Evolutionary conservation across 2,113 vertebrate species (phyloP).

Genomic region (Rhinopithecus roxellana): DNA sequence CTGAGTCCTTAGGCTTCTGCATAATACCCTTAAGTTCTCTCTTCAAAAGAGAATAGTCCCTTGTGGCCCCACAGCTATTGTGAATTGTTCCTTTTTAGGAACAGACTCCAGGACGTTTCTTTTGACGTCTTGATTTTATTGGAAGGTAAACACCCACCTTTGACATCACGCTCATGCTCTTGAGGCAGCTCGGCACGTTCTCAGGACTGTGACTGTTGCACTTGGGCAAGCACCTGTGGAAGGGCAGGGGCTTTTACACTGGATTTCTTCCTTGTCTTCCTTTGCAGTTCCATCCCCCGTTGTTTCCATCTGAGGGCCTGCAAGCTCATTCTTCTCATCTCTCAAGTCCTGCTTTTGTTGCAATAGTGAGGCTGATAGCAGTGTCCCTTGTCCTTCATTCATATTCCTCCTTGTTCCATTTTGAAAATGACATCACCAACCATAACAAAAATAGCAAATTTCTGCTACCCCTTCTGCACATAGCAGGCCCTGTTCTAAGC

Average conservation of each 20-base stretch:
- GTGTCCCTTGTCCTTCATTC: not conserved
- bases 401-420: not conserved
- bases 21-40: not conserved
- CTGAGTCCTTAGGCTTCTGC: not conserved
- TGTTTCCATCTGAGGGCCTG: not conserved
- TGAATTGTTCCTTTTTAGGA: not conserved
- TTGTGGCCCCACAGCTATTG: rapidly evolving
- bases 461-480: too few relatives aligned
- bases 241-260: not conserved
- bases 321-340: not conserved
- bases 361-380: not conserved
- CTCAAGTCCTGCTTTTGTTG: not conserved
- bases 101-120: not conserved
- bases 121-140: too few relatives aligned
- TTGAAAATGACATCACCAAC: not conserved
- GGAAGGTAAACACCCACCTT: not conserved
- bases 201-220: rapidly evolving
- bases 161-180: rapidly evolving
- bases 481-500: not conserved
- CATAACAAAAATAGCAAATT: not conserved
- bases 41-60: not conserved
- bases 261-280: not conserved
- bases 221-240: not conserved
- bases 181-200: not conserved
- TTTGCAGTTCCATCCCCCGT: not conserved